Evolutionary conservation across 2,888 invertebrate species (phyloP), one percentile per base, ranked within the genome.

Genomic region (Hirtodrosophila confusa): DNA sequence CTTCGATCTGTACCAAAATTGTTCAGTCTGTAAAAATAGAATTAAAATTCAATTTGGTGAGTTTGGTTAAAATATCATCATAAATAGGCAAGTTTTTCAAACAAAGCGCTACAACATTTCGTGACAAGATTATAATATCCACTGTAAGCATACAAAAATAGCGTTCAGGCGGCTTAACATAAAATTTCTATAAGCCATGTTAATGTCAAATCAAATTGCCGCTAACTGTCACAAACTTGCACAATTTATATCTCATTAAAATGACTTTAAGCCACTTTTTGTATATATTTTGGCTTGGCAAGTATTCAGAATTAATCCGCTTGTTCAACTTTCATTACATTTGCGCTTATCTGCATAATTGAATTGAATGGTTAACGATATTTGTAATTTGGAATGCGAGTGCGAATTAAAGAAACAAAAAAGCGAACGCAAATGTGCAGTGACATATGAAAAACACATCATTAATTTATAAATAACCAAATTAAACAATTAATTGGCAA

Each of bases 381-480:
- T 80, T 84, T 88, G 78, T 67, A 66, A 58, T 71, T 69, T 80
- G 60, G 68, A 67, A 69, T 57, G 43, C 11, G n/a, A n/a, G n/a
- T n/a, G n/a, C 39, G 48, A 66, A 57, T 60, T 41, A 69, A 45
- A 44, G 36, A 57, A 61, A 36, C 27, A 24, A 6, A 55, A 3
- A 12, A 29, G 36, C 9, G 17, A 31, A 44, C 33, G 48, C 44
- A 40, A 85, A 72, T 88, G 89, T 67, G 62, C 86, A 88, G 54
- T 87, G 84, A 88, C 89, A 88, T 78, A 73, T 85, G 80, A 84
- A 84, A 88, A 88, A 84, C 88, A 84, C 83, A 86, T 88, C 83
- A 84, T 84, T 84, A 86, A 88, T 86, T 86, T 82, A 78, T 71
- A 87, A 88, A 82, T 87, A 84, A 84, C 86, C 65, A 88, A 82